phyloP scores from a whole-genome alignment of 1,140 invertebrate genomes.

The Caligus rogercresseyi region DNA sequence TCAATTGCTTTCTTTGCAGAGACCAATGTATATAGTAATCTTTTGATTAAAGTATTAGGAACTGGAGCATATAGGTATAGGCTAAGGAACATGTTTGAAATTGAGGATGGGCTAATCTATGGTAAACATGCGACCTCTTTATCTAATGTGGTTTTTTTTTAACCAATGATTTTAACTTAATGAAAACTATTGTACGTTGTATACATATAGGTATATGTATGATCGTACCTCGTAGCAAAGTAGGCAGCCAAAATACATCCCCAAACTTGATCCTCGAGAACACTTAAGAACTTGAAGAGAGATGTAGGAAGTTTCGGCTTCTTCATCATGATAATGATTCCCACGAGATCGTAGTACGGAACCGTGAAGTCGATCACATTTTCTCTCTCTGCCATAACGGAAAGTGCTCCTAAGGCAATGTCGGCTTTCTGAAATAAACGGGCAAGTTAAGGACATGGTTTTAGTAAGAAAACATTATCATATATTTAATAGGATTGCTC shows the following conservation, averaged over 20 bases:
- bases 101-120: too few relatives aligned
- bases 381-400: slow-evolving; percentile 84
- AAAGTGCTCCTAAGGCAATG: slow-evolving; percentile 54
- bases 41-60: too few relatives aligned
- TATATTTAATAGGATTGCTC: background rate
- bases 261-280: slow-evolving; percentile 89
- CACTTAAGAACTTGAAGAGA: slow-evolving; percentile 89
- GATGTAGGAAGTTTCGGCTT: slow-evolving; percentile 58
- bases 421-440: slow-evolving; percentile 49
- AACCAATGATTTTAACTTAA: too few relatives aligned
- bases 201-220: background rate
- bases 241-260: slow-evolving; percentile 84
- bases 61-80: too few relatives aligned
- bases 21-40: too few relatives aligned
- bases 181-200: too few relatives aligned
- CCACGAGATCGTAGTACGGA: slow-evolving; percentile 84
- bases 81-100: too few relatives aligned
- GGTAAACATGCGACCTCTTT: too few relatives aligned
- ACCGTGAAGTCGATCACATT: slow-evolving; percentile 88
- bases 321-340: slow-evolving; percentile 77
- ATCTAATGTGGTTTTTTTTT: too few relatives aligned
- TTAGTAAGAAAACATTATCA: background rate
- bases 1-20: too few relatives aligned
- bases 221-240: slow-evolving; percentile 49
- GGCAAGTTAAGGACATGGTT: background rate